phyloP scores from a whole-genome alignment of 2,888 invertebrate genomes.

The Phytoseiulus persimilis region DNA sequence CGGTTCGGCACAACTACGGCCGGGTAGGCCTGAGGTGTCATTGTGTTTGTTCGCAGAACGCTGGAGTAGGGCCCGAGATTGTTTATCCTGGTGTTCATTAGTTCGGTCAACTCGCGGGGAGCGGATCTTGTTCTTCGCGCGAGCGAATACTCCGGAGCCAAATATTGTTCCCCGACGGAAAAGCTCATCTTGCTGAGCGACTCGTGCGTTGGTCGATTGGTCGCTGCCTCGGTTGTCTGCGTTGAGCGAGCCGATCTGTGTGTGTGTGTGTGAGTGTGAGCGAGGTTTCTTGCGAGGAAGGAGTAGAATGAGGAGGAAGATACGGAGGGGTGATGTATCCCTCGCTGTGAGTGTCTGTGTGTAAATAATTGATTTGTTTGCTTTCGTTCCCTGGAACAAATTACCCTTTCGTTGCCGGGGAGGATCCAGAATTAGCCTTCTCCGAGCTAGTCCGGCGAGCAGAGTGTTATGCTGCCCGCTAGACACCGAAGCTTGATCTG shows the following conservation, averaged over 20 bases:
- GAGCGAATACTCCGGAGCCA: not conserved
- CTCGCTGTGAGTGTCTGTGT: constrained; percentile 11
- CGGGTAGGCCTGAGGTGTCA: too few species aligned
- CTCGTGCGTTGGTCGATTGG: not conserved
- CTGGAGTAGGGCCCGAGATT: not conserved
- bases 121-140: not conserved
- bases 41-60: not conserved
- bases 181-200: too few species aligned
- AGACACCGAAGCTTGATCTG: not conserved
- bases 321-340: not conserved
- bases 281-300: not conserved
- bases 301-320: not conserved
- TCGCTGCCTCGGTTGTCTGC: not conserved
- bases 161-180: not conserved
- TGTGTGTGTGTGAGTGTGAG: too few species aligned
- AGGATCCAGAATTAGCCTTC: not conserved
- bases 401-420: not conserved
- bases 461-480: not conserved
- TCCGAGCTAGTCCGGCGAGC: not conserved
- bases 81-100: not conserved
- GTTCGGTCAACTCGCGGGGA: too few species aligned
- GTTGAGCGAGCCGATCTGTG: not conserved
- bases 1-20: too few species aligned
- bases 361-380: constrained; percentile 39
- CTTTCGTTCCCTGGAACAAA: not conserved